Evolutionary conservation across 2,113 vertebrate genomes (phyloP).

Genomic region (Carollia perspicillata): DNA sequence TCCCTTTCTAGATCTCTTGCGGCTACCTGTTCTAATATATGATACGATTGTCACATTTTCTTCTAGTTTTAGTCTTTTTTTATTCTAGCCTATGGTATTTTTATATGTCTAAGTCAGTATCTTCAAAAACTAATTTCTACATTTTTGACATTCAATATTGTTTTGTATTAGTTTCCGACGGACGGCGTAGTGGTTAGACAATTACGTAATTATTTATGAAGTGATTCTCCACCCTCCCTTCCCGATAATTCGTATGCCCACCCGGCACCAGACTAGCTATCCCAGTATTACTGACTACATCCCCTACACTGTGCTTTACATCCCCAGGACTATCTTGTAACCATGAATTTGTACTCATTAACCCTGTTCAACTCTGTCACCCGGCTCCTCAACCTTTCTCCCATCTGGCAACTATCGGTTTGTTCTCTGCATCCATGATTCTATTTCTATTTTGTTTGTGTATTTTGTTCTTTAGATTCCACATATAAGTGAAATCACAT

Average conservation of each 20-base stretch:
- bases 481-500: background rate
- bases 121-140: slow-evolving; percentile 1
- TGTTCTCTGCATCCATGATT: background rate
- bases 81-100: background rate
- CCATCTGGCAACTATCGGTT: background rate
- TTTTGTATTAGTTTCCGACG: background rate
- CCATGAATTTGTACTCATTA: background rate
- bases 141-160: background rate
- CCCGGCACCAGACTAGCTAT: background rate
- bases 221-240: background rate
- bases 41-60: background rate
- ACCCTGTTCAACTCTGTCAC: background rate
- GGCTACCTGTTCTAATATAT: background rate
- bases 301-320: background rate
- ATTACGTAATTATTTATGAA: background rate
- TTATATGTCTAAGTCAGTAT: background rate
- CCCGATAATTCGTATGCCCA: background rate
- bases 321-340: background rate
- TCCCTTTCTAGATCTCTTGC: background rate
- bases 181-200: background rate
- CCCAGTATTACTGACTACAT: background rate
- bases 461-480: background rate
- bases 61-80: background rate
- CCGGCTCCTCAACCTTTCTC: background rate
- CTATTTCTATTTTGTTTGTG: background rate